Evolutionary conservation across 2,888 invertebrate species (phyloP).

Genomic region (Hetaerina titia): DNA sequence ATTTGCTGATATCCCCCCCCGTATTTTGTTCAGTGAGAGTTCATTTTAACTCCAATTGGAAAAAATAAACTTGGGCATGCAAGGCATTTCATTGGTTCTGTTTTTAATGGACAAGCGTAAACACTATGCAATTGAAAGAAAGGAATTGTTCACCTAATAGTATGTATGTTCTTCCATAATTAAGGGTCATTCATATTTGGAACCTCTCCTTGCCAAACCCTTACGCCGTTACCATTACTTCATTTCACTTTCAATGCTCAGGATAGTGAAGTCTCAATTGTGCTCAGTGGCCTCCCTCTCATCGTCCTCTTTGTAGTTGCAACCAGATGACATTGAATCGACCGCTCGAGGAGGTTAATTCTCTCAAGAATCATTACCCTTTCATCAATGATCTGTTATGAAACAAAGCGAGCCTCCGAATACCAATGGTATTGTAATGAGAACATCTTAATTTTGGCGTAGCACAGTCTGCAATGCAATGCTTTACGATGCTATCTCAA

Average conservation of each 20-base stretch:
- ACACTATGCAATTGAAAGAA: too few relatives aligned
- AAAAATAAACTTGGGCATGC: too few relatives aligned
- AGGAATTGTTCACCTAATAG: too few relatives aligned
- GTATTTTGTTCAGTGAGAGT: too few relatives aligned
- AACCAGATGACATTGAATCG: background rate
- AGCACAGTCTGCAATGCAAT: background rate
- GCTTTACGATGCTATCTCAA: background rate
- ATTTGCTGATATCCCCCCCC: too few relatives aligned
- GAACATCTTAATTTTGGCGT: conserved; percentile 20
- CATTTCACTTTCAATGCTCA: background rate
- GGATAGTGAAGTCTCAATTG: background rate
- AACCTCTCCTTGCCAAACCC: background rate
- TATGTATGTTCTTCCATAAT: too few relatives aligned
- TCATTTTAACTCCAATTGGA: too few relatives aligned
- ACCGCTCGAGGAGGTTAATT: background rate
- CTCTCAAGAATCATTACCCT: background rate
- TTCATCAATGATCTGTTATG: conserved; percentile 1
- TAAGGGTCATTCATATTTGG: too few relatives aligned
- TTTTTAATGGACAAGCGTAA: too few relatives aligned
- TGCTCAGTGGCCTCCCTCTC: background rate
- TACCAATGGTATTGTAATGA: background rate
- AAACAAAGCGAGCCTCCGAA: background rate
- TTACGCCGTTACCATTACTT: background rate
- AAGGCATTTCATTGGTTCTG: too few relatives aligned
- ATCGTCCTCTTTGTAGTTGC: background rate